Evolutionary conservation across 2,113 vertebrate genomes (phyloP), one percentile per base, ranked within the genome.

Genomic region (Falcunculus frontatus): DNA sequence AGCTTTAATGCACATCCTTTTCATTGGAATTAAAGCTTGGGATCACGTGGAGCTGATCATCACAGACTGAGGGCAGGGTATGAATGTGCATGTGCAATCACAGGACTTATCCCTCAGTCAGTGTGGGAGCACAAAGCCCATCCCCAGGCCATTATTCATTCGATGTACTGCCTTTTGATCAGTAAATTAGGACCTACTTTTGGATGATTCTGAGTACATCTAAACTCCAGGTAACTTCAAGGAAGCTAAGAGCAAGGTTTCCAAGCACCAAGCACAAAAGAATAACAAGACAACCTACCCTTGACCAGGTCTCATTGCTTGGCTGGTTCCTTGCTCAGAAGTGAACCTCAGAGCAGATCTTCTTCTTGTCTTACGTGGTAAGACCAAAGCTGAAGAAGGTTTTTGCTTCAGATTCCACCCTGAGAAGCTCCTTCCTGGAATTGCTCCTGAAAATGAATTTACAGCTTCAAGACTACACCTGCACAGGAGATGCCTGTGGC

Each of bases 391-490:
- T 84, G 46, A 50, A 89, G 60, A 91, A 53, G 21, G 35, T 63
- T 93, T 76, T 69, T 94, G 69, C 67, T 94, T 57, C 89, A 64
- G 80, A 93, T 88, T 96, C 85, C 60, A 86, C 85, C 69, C 76
- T 75, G 83, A 68, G 76, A 76, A 96, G 76, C 64, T 87, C 56
- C 59, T 91, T 82, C 80, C 94, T 96, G 93, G 92, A 97, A 93
- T 39, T 0, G 0, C 46, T 97, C 89, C 93, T 95, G 93, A 94
- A 94, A 94, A 70, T 53, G 57, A 93, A 77, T 79, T 87, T 90
- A 90, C 79, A 73, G 50, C 84, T 96, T 96, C 95, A 96, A 97
- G 96, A 97, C 92, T 92, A 93, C 93, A 97, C 93, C 95, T 97
- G 95, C 95, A 95, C 89, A 93, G 90, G 89, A 94, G 93, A 85